phyloP scores from a whole-genome alignment of 2,113 vertebrate genomes.

The Takifugu bimaculatus region DNA sequence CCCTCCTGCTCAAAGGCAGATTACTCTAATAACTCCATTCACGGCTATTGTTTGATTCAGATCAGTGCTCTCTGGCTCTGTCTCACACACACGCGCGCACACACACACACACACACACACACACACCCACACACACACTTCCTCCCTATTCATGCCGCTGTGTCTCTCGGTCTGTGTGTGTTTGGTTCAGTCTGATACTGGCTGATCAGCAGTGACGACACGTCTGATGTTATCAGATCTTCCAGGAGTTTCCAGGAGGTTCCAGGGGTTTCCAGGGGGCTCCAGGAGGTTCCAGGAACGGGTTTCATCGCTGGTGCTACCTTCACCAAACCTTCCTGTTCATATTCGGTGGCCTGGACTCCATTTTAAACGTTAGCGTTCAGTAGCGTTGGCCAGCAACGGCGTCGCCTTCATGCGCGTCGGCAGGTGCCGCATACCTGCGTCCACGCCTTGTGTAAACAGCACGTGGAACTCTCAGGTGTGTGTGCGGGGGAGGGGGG shows the following conservation, averaged over 20 bases:
- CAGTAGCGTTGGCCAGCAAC: too few species aligned
- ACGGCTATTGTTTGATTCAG: slow-evolving; percentile 50
- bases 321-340: too few species aligned
- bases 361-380: too few species aligned
- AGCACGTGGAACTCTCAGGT: background rate
- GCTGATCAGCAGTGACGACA: too few species aligned
- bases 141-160: slow-evolving; percentile 24
- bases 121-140: slow-evolving; percentile 17
- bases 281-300: too few species aligned
- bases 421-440: background rate
- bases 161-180: slow-evolving; percentile 4
- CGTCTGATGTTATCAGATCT: too few species aligned
- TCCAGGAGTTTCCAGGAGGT: too few species aligned
- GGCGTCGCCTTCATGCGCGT: background rate
- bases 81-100: slow-evolving; percentile 13
- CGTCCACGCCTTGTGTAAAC: slow-evolving; percentile 35
- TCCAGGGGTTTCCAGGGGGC: background rate
- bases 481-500: too few species aligned
- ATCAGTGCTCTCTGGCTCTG: slow-evolving; percentile 9
- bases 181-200: background rate
- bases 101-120: slow-evolving; percentile 29
- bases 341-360: too few species aligned
- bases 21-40: slow-evolving; percentile 58
- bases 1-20: slow-evolving; percentile 36
- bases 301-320: too few species aligned